Conservation (phyloP, 1,140 invertebrate genomes). For the Colletes gigas region DNA sequence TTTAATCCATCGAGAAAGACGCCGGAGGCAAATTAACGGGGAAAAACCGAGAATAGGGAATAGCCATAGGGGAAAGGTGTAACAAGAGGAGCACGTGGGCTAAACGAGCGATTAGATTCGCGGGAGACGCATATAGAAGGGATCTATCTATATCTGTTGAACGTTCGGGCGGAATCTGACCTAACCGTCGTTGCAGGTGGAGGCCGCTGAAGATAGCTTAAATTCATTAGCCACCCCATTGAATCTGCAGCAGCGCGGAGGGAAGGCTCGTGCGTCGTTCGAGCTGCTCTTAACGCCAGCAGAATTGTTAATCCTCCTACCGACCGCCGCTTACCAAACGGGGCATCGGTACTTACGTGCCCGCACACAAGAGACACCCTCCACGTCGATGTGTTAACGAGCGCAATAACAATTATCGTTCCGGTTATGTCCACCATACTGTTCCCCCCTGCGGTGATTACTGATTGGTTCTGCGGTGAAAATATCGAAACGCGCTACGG, state of each 20-base stretch:
- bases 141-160: not conserved
- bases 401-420: slow-evolving; percentile 62
- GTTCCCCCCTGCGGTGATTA: slow-evolving; percentile 30
- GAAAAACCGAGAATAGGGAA: too few relatives aligned
- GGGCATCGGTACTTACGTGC: slow-evolving; percentile 26
- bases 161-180: not conserved
- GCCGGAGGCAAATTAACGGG: too few relatives aligned
- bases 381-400: slow-evolving; percentile 53
- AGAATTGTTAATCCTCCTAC: slow-evolving; percentile 55
- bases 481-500: slow-evolving; percentile 25
- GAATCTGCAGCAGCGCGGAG: slow-evolving; percentile 41
- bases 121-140: not conserved
- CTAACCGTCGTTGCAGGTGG: slow-evolving; percentile 49
- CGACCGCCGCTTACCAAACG: not conserved
- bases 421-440: slow-evolving; percentile 46
- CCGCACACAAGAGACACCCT: not conserved
- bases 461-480: slow-evolving; percentile 16
- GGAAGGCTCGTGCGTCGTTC: not conserved
- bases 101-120: too few relatives aligned
- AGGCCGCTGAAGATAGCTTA: slow-evolving; percentile 64
- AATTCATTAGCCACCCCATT: slow-evolving; percentile 73
- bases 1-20: too few relatives aligned
- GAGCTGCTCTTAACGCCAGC: slow-evolving; percentile 33
- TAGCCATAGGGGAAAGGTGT: too few relatives aligned
- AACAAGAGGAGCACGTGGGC: too few relatives aligned